Evolutionary conservation across 2,888 invertebrate species (phyloP).

Genomic region (Eucriotettix oculatus): DNA sequence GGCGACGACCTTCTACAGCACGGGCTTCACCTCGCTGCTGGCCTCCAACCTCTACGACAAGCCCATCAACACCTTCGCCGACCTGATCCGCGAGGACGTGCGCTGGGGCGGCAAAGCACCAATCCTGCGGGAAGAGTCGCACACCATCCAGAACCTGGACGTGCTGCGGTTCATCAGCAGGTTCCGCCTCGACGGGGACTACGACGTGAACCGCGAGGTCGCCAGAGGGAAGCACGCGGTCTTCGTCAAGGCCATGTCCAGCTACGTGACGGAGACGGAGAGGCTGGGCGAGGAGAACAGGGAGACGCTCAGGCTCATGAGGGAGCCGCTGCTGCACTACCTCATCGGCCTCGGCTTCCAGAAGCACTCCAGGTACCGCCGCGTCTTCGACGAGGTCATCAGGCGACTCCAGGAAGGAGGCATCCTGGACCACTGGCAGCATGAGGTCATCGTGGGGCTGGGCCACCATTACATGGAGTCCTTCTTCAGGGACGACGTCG

Average conservation of each 20-base stretch:
- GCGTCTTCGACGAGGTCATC: not conserved
- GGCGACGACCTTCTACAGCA: not conserved
- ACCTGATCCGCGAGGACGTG: not conserved
- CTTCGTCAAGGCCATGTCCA: not conserved
- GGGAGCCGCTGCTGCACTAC: not conserved
- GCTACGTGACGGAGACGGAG: not conserved
- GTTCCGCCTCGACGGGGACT: not conserved
- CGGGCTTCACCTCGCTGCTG: not conserved
- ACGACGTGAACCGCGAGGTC: not conserved
- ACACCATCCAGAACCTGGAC: not conserved
- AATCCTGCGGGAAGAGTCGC: not conserved
- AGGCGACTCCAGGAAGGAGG: not conserved
- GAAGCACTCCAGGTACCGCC: not conserved
- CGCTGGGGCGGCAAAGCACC: not conserved
- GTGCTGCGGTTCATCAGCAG: not conserved
- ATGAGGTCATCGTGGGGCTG: not conserved
- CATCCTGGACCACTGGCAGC: not conserved
- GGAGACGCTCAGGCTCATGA: not conserved
- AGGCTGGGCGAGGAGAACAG: not conserved
- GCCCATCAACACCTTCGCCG: not conserved
- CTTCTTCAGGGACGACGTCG: not conserved
- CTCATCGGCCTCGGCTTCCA: not conserved
- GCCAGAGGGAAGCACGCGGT: not conserved
- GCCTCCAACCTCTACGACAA: not conserved
- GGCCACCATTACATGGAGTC: not conserved